These are phyloP conservation scores for Macrophya alboannulata DNA, from an alignment of 2,888 invertebrate genomes.

Conservation along the genomic window DNA sequence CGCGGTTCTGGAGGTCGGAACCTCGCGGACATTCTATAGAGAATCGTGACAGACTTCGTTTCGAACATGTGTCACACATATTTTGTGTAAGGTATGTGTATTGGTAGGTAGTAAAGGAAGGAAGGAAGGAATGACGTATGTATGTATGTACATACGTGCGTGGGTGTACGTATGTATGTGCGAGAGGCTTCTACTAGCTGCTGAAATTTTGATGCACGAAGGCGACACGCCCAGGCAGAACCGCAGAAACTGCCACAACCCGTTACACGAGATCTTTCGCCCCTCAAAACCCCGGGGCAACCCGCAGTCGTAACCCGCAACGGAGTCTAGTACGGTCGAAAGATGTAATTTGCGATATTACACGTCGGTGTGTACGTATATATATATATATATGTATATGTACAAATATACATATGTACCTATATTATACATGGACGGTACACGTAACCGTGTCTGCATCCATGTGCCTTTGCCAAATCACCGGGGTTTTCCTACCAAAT, in stretches of 20 bases:
- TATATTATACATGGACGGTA: not conserved
- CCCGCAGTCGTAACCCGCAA: constrained; percentile 39
- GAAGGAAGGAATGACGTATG: not conserved
- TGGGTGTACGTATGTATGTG: not conserved
- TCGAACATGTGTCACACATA: not conserved
- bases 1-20: not conserved
- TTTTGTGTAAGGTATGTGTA: not conserved
- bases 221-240: constrained; percentile 26
- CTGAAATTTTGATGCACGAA: constrained; percentile 49
- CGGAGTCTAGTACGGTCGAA: constrained; percentile 46
- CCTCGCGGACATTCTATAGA: not conserved
- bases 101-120: not conserved
- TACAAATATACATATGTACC: not conserved
- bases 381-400: not conserved
- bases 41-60: not conserved
- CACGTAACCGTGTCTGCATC: not conserved
- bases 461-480: constrained; percentile 36
- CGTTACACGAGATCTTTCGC: constrained; percentile 30
- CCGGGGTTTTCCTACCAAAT: constrained; percentile 20
- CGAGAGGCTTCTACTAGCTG: constrained; percentile 1
- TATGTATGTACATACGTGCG: no score
- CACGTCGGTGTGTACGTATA: not conserved
- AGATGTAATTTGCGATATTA: constrained; percentile 53
- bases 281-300: constrained; percentile 13
- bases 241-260: constrained; percentile 33